A percentile compares a stretch with the other conserved stretches of the same genome.
These are phyloP conservation scores for Cygnus atratus DNA, from an alignment of 2,113 vertebrate genomes.

Conservation along the genomic window DNA sequence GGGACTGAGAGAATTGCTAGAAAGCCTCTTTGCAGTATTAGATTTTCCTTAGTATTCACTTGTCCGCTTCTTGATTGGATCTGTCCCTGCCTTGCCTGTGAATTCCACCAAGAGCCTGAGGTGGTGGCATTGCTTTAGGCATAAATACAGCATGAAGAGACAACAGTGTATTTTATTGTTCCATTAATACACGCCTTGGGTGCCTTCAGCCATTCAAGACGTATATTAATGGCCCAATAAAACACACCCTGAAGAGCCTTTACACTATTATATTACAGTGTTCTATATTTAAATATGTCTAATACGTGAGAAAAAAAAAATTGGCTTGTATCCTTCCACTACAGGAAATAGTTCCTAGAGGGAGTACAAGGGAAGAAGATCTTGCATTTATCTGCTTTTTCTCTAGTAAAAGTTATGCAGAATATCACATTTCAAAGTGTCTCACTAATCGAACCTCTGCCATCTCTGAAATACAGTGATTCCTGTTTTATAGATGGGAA, in stretches of 20 bases:
- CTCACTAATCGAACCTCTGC: slow-evolving; percentile 13
- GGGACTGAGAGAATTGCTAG: not conserved
- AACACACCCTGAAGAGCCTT: slow-evolving; percentile 69
- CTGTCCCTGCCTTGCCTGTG: slow-evolving; percentile 50
- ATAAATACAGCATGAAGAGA: slow-evolving; percentile 73
- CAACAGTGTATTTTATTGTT: slow-evolving; percentile 75
- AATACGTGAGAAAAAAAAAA: slow-evolving; percentile 35
- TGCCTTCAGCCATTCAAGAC: slow-evolving; percentile 71
- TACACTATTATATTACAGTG: slow-evolving; percentile 59
- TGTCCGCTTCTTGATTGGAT: slow-evolving; percentile 45
- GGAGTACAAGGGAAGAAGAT: not conserved
- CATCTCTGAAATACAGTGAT: not conserved
- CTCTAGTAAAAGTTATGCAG: not conserved
- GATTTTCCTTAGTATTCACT: slow-evolving; percentile 34
- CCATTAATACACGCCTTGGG: slow-evolving; percentile 72
- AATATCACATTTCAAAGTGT: not conserved
- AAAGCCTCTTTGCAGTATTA: not conserved
- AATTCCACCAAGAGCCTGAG: slow-evolving; percentile 54
- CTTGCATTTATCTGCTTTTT: slow-evolving; percentile 6
- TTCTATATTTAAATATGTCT: slow-evolving; percentile 72
- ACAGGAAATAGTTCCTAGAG: slow-evolving; percentile 56
- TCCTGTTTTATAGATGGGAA: not conserved
- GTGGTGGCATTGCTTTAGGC: slow-evolving; percentile 57
- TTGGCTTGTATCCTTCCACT: slow-evolving; percentile 62
- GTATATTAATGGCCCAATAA: slow-evolving; percentile 73